Percentiles rank a stretch among this genome's conserved stretches.
Conservation (phyloP, 2,113 vertebrate species). For the Strix aluco region DNA sequence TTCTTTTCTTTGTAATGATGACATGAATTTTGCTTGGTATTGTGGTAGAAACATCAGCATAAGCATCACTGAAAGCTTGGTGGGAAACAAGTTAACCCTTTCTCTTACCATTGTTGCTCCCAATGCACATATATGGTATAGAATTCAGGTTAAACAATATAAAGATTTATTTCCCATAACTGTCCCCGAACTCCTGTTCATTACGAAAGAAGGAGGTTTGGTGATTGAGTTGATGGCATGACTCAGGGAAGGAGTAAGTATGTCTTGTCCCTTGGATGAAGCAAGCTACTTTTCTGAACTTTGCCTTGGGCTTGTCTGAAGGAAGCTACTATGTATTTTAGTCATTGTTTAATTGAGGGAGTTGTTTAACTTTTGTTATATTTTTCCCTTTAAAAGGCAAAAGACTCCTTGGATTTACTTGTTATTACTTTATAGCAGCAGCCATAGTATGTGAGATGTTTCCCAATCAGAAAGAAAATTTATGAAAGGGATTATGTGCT, state of each 20-base stretch:
- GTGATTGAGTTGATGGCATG: background rate
- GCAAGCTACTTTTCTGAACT: background rate
- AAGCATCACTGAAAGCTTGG: background rate
- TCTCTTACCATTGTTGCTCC: background rate
- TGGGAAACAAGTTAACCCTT: background rate
- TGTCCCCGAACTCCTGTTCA: background rate
- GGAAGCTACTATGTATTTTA: background rate
- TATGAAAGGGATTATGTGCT: background rate
- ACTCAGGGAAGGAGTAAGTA: background rate
- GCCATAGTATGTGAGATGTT: background rate
- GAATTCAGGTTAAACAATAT: background rate
- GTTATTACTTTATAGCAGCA: background rate
- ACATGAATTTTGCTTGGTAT: background rate
- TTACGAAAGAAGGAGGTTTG: background rate
- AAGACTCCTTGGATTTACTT: background rate
- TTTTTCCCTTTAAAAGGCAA: slow-evolving; percentile 2
- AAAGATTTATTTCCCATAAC: background rate
- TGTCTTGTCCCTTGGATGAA: background rate
- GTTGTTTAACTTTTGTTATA: background rate
- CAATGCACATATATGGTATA: background rate
- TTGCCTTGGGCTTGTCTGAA: background rate
- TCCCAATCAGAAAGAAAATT: background rate
- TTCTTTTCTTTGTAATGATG: background rate
- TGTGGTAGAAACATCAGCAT: background rate
- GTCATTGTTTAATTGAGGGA: background rate